A percentile compares a stretch with the other conserved stretches of the same genome.
phyloP scores from a whole-genome alignment of 2,888 invertebrate genomes.

The Pardosa pseudoannulata region DNA sequence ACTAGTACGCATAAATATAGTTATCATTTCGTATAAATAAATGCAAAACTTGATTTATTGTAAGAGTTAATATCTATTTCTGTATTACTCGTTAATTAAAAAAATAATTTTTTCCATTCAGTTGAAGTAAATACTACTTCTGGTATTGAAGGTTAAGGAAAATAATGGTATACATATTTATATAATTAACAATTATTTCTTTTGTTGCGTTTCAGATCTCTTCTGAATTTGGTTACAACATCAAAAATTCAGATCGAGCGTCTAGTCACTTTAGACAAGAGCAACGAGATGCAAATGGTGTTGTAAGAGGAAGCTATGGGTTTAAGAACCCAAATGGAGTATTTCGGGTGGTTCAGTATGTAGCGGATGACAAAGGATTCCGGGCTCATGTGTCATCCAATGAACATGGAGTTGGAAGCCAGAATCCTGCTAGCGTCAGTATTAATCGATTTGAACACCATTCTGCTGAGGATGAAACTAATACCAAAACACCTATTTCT shows the following conservation, averaged over 20 bases:
- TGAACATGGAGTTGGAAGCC: conserved; percentile 49
- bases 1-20: too few relatives aligned
- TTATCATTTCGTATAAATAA: too few relatives aligned
- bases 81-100: too few relatives aligned
- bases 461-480: background rate
- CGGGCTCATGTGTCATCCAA: conserved; percentile 53
- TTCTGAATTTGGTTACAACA: conserved; percentile 31
- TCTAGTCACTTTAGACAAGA: conserved; percentile 58
- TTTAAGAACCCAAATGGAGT: conserved; percentile 40
- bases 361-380: conserved; percentile 62
- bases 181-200: too few relatives aligned
- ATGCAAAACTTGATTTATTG: too few relatives aligned
- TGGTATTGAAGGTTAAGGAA: too few relatives aligned
- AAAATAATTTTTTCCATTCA: too few relatives aligned
- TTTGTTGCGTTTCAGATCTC: conserved; percentile 27
- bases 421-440: conserved; percentile 51
- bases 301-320: conserved; percentile 65
- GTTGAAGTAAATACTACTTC: too few relatives aligned
- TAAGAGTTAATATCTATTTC: too few relatives aligned
- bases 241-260: conserved; percentile 3
- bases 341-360: conserved; percentile 41
- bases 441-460: background rate
- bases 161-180: too few relatives aligned
- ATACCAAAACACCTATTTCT: background rate
- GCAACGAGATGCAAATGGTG: conserved; percentile 49